These are phyloP conservation scores for Platichthys stellatus DNA, from an alignment of 2,113 vertebrate genomes.

Conservation along the genomic window DNA sequence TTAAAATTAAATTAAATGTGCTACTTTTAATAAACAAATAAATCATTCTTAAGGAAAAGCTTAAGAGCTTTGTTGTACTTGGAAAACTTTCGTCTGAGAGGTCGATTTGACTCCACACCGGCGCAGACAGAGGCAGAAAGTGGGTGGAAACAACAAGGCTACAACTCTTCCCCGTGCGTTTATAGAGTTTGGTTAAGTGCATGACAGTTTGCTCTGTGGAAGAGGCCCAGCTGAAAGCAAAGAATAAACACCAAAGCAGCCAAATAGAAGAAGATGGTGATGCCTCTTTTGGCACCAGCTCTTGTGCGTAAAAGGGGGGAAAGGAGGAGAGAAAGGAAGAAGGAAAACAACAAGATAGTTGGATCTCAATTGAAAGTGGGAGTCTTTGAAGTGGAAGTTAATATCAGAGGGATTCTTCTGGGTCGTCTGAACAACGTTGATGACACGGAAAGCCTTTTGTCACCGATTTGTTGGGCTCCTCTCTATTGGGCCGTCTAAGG, in stretches of 20 bases:
- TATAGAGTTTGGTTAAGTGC: slow-evolving; percentile 91
- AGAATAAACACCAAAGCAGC: slow-evolving; percentile 88
- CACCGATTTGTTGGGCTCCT: slow-evolving; percentile 93
- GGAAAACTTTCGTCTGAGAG: slow-evolving; percentile 21
- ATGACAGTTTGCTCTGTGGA: slow-evolving; percentile 93
- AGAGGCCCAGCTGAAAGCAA: slow-evolving; percentile 86
- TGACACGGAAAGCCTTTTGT: slow-evolving; percentile 98
- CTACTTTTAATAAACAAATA: not conserved
- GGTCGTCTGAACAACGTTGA: slow-evolving; percentile 97
- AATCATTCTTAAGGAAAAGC: not conserved
- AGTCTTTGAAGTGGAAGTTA: slow-evolving; percentile 98
- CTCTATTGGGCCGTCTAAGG: slow-evolving; percentile 88
- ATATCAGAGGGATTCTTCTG: slow-evolving; percentile 96
- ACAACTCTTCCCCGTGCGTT: slow-evolving; percentile 81
- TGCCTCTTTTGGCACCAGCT: slow-evolving; percentile 90
- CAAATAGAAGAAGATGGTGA: slow-evolving; percentile 82
- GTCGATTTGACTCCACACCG: not conserved
- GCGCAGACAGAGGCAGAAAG: slow-evolving; percentile 35
- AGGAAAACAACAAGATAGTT: slow-evolving; percentile 85
- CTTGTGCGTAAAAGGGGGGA: slow-evolving; percentile 81
- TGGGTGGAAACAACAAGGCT: slow-evolving; percentile 70
- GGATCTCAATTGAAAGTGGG: slow-evolving; percentile 93
- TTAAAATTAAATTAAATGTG: not conserved
- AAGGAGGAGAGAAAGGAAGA: not conserved
- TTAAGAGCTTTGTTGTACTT: slow-evolving; percentile 14